Evolutionary conservation across 2,888 invertebrate species (phyloP).

Genomic region (Exocentrus adspersus): DNA sequence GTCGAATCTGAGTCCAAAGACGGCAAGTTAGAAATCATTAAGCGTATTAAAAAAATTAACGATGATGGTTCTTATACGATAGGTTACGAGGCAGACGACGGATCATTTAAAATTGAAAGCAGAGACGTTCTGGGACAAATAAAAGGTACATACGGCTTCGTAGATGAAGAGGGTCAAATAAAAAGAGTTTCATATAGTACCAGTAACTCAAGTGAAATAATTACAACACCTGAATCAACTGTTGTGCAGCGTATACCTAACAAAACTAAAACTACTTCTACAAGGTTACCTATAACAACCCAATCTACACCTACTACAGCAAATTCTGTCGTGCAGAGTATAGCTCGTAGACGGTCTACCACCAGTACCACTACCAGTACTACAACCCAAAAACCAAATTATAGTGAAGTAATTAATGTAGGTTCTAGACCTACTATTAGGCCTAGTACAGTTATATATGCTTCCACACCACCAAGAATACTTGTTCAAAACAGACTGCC

Average conservation of each 20-base stretch:
- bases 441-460: conserved; percentile 57
- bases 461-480: conserved; percentile 59
- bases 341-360: conserved; percentile 68
- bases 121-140: conserved; percentile 82
- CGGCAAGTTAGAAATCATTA: conserved; percentile 80
- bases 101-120: conserved; percentile 86
- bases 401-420: conserved; percentile 52
- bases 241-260: conserved; percentile 62
- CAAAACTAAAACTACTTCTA: conserved; percentile 60
- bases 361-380: conserved; percentile 61
- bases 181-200: conserved; percentile 82
- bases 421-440: conserved; percentile 54
- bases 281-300: conserved; percentile 61
- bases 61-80: conserved; percentile 87
- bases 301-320: conserved; percentile 69
- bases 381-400: conserved; percentile 54
- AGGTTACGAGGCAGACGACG: conserved; percentile 87
- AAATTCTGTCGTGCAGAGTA: conserved; percentile 69
- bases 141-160: conserved; percentile 85
- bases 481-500: conserved; percentile 54
- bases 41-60: conserved; percentile 82
- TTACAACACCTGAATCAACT: conserved; percentile 59
- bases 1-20: conserved; percentile 73
- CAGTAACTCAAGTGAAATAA: conserved; percentile 65
- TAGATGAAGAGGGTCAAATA: conserved; percentile 80